Percentiles rank a stretch among this genome's conserved stretches.
Evolutionary conservation across 2,113 vertebrate species (phyloP).

Genomic region (Gymnorhina tibicen): DNA sequence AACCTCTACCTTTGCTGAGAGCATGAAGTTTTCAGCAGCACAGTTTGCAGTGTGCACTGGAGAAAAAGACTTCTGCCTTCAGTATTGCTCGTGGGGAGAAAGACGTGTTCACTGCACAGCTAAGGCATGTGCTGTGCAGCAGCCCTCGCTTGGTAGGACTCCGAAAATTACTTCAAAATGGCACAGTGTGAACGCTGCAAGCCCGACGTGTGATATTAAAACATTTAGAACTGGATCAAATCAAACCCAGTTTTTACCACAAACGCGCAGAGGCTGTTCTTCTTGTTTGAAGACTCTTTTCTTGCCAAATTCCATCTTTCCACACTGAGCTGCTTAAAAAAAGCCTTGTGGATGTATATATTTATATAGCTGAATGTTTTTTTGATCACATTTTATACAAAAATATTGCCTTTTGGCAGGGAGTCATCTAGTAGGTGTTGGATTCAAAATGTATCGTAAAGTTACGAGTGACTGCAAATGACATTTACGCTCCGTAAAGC

Average conservation of each 20-base stretch:
- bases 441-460: conserved; percentile 27
- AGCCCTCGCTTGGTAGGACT: conserved; percentile 19
- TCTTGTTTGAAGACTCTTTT: conserved; percentile 51
- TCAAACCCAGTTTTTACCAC: conserved; percentile 56
- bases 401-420: conserved; percentile 57
- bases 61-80: conserved; percentile 14
- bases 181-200: conserved; percentile 37
- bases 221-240: conserved; percentile 51
- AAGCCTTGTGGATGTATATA: conserved; percentile 27
- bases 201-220: conserved; percentile 49
- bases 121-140: conserved; percentile 50
- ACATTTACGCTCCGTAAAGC: conserved; percentile 38
- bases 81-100: neutral
- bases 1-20: conserved; percentile 7
- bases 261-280: conserved; percentile 23
- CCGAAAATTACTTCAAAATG: conserved; percentile 42
- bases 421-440: conserved; percentile 45
- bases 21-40: conserved; percentile 18
- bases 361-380: conserved; percentile 48
- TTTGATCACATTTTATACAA: conserved; percentile 53
- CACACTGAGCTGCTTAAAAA: neutral
- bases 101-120: neutral
- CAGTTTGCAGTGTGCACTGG: neutral
- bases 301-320: conserved; percentile 61
- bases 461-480: conserved; percentile 43